Evolutionary conservation across 2,113 vertebrate genomes (phyloP).

Genomic region (Oreocharis arfaki): DNA sequence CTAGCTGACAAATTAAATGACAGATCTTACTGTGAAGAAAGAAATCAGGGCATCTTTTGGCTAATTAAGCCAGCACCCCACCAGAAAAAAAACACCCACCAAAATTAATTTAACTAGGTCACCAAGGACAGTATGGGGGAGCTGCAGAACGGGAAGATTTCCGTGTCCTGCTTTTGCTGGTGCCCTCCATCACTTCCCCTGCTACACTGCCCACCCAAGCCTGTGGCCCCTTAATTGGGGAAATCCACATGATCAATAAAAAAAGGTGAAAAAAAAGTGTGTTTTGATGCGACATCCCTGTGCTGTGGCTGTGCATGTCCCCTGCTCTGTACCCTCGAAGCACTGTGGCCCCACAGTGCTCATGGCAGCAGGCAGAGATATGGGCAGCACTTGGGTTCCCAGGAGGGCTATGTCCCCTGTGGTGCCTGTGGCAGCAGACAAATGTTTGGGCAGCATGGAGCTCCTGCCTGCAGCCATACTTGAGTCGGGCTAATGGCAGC

Average conservation of each 20-base stretch:
- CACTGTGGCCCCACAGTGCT: neutral
- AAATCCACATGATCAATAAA: neutral
- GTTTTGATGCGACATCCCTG: neutral
- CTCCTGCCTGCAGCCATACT: neutral
- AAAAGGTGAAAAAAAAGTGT: neutral
- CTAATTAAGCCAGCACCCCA: neutral
- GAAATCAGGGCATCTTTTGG: conserved; percentile 32
- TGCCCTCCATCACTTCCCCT: neutral
- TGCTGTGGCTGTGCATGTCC: accelerated
- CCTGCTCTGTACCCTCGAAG: neutral
- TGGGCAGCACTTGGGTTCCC: neutral
- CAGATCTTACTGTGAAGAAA: neutral
- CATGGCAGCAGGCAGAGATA: neutral
- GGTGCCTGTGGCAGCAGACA: accelerated
- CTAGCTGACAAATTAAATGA: neutral
- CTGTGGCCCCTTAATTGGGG: accelerated
- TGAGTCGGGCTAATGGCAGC: neutral
- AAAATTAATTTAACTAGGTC: conserved; percentile 30
- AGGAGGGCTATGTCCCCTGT: neutral
- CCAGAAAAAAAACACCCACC: neutral
- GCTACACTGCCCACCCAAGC: accelerated
- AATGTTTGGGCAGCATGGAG: neutral
- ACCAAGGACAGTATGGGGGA: neutral
- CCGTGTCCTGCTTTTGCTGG: neutral
- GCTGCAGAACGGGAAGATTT: neutral